phyloP scores from a whole-genome alignment of 2,113 vertebrate genomes.

The Chloroceryle aenea region DNA sequence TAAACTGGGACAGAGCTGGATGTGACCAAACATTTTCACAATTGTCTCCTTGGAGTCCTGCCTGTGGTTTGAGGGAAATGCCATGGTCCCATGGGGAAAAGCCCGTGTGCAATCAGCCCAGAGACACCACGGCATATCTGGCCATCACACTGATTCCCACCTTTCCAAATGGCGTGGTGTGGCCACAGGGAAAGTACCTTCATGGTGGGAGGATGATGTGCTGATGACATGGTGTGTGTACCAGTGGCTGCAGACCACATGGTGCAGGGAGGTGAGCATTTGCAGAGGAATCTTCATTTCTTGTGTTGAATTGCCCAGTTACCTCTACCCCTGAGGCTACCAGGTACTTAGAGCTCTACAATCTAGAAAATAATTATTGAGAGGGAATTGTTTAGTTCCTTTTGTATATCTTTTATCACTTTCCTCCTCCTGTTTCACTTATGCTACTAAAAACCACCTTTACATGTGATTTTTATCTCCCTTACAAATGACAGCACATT shows the following conservation, averaged over 20 bases:
- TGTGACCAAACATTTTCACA: background rate
- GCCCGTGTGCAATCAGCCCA: fast-evolving
- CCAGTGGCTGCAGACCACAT: background rate
- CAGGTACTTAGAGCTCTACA: background rate
- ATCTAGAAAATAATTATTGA: background rate
- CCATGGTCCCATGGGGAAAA: background rate
- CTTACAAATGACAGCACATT: background rate
- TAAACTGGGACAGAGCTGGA: background rate
- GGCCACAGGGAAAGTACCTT: background rate
- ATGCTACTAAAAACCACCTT: background rate
- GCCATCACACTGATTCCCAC: fast-evolving
- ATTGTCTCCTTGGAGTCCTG: background rate
- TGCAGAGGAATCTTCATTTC: background rate
- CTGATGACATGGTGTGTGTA: background rate
- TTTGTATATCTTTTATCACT: background rate
- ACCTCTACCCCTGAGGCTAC: background rate
- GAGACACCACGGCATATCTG: fast-evolving
- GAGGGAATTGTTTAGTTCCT: background rate
- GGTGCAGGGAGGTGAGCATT: background rate
- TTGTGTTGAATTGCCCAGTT: background rate
- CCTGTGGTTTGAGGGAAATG: background rate
- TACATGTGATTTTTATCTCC: background rate
- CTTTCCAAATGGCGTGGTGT: background rate
- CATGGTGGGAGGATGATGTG: background rate
- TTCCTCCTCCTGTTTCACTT: background rate